phyloP scores from a whole-genome alignment of 2,797 vertebrate genomes.

The Ctenopoma multispine region DNA sequence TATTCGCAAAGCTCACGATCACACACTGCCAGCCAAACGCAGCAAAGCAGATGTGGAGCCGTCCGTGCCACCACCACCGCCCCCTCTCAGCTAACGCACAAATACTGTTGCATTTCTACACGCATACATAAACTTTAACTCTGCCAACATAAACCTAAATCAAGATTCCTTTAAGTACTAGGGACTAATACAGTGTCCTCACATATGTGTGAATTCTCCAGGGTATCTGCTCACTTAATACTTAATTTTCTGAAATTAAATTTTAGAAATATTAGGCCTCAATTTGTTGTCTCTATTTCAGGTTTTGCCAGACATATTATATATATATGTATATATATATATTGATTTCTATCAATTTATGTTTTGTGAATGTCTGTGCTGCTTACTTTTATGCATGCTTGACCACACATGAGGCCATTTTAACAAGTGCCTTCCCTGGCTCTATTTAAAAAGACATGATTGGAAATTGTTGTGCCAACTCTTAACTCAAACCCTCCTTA shows the following conservation, averaged over 20 bases:
- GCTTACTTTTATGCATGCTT: too few species aligned
- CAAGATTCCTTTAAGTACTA: not conserved
- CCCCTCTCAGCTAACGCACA: slow-evolving; percentile 62
- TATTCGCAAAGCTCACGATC: slow-evolving; percentile 93
- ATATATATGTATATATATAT: too few species aligned
- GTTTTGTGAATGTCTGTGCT: too few species aligned
- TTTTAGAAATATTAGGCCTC: not conserved
- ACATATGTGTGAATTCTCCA: not conserved
- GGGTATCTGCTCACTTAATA: not conserved
- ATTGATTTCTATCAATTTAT: not conserved
- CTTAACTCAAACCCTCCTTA: not conserved
- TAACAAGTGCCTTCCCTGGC: not conserved
- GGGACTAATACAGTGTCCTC: not conserved
- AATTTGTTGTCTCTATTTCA: not conserved
- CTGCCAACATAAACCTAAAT: not conserved
- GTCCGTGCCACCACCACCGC: slow-evolving; percentile 52
- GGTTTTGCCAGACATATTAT: too few species aligned
- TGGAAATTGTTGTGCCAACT: not conserved
- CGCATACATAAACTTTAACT: not conserved
- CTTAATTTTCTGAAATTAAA: not conserved
- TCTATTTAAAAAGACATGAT: not conserved
- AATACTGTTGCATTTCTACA: slow-evolving; percentile 1
- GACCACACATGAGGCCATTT: too few species aligned
- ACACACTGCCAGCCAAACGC: slow-evolving; percentile 87
- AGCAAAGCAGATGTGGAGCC: slow-evolving; percentile 83